phyloP scores from a whole-genome alignment of 2,888 invertebrate species.

The Rhamphomyia laevipes region DNA sequence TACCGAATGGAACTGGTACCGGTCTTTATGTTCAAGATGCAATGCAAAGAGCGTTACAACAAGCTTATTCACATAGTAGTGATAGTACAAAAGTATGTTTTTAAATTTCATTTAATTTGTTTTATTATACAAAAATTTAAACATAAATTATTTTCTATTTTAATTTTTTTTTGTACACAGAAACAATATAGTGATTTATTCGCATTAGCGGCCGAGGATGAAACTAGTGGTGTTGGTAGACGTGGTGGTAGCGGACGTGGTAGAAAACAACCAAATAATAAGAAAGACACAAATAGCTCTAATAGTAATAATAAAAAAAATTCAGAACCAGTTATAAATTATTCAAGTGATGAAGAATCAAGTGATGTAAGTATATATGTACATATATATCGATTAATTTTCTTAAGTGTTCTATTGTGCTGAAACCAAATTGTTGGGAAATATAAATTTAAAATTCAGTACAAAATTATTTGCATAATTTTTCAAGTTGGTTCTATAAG shows the following conservation, averaged over 20 bases:
- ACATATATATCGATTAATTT: no score
- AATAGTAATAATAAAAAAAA: constrained; percentile 37
- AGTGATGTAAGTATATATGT: constrained; percentile 52
- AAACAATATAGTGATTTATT: constrained; percentile 85
- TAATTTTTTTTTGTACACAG: constrained; percentile 36
- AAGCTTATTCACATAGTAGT: constrained; percentile 75
- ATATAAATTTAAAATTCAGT: no score
- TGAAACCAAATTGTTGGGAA: no score
- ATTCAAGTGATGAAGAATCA: constrained; percentile 68
- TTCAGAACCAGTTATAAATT: constrained; percentile 39
- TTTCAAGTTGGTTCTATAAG: no score
- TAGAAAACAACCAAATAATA: constrained; percentile 45
- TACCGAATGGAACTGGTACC: constrained; percentile 45
- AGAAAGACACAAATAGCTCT: constrained; percentile 39
- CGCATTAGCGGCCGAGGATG: constrained; percentile 81
- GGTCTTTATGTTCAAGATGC: constrained; percentile 78
- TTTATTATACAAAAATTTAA: neutral
- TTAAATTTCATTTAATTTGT: constrained; percentile 1
- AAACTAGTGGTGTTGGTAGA: constrained; percentile 50
- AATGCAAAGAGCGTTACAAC: constrained; percentile 83
- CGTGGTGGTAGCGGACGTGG: constrained; percentile 50
- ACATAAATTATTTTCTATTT: constrained; percentile 4
- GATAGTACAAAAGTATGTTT: constrained; percentile 63
- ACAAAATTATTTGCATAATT: no score
- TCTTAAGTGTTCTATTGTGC: no score